Conservation (phyloP, 2,888 invertebrate species). For the Parnassius smintheus region DNA sequence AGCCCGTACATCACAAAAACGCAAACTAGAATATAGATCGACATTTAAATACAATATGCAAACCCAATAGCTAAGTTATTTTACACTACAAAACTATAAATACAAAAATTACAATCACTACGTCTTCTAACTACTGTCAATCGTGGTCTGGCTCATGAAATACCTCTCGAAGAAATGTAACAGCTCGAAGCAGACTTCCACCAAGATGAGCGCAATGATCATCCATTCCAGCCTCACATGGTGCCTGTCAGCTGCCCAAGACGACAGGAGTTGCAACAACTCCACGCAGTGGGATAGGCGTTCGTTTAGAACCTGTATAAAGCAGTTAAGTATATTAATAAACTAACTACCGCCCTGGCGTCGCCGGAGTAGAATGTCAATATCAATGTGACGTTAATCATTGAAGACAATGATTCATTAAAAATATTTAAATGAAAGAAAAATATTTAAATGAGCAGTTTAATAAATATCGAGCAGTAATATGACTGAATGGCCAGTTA, state of each 20-base stretch:
- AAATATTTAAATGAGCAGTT: background rate
- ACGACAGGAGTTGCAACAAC: conserved; percentile 92
- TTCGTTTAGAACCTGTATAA: conserved; percentile 92
- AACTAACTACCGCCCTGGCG: too few species aligned
- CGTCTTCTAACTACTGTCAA: conserved; percentile 21
- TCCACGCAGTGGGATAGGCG: conserved; percentile 97
- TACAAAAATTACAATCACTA: background rate
- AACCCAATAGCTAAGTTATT: too few species aligned
- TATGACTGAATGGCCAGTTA: background rate
- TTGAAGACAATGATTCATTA: too few species aligned
- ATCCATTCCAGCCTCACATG: conserved; percentile 97
- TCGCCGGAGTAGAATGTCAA: too few species aligned
- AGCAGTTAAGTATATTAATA: background rate
- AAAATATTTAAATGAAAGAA: background rate
- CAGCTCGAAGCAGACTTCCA: conserved; percentile 94
- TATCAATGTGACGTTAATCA: too few species aligned
- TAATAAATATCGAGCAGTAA: background rate
- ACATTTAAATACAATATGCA: too few species aligned
- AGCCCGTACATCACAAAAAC: too few species aligned
- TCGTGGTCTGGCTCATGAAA: conserved; percentile 20
- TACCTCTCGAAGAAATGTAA: conserved; percentile 88
- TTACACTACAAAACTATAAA: too few species aligned
- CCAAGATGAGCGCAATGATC: conserved; percentile 97
- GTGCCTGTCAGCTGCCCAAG: conserved; percentile 95
- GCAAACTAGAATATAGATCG: too few species aligned